Evolutionary conservation across 2,888 invertebrate genomes (phyloP), one percentile per base, ranked within the genome.

Genomic region (Drosophila diplacantha): DNA sequence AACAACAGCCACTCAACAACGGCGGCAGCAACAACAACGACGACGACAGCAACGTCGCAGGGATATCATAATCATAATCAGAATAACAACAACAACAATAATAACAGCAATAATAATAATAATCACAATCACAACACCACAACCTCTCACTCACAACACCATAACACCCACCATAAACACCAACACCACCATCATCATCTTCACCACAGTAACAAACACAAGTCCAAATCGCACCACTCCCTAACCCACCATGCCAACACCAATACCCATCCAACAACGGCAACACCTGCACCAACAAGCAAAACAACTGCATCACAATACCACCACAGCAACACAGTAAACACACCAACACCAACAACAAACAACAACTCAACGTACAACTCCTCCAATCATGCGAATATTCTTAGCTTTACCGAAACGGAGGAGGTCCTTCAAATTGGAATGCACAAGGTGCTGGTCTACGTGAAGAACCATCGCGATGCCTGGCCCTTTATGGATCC

Each of bases 401-500:
- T 87, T 89, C 90, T 76, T 89, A 94, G 94, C 87, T 94, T 94
- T 87, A 92, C 93, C 79, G 93, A 93, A 89, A 93, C 92, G 44
- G 94, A 95, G 74, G 96, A 96, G 85, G 95, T 96, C 82, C 90
- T 95, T 59, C 93, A 94, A 86, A 95, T 95, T 56, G 96, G 96
- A 50, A 95, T 96, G 95, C 95, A 96, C 88, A 96, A 96, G 90
- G 95, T 97, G 60, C 90, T 97, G 59, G 95, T 96, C 86, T 92
- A 93, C 82, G 91, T 97, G 37, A 95, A 94, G 83, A 93, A 93
- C 79, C 96, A 97, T 86, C 93, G 94, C 59, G 96, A 97, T 86
- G 96, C 97, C 0, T 97, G 97, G 97, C 97, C 97, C 0, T 97
- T 98, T 88, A 91, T 95, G 86, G 96, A 96, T 85, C 95, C 97